These are phyloP conservation scores for Dipodomys merriami DNA, from an alignment of 2,113 vertebrate genomes.

Conservation along the genomic window DNA sequence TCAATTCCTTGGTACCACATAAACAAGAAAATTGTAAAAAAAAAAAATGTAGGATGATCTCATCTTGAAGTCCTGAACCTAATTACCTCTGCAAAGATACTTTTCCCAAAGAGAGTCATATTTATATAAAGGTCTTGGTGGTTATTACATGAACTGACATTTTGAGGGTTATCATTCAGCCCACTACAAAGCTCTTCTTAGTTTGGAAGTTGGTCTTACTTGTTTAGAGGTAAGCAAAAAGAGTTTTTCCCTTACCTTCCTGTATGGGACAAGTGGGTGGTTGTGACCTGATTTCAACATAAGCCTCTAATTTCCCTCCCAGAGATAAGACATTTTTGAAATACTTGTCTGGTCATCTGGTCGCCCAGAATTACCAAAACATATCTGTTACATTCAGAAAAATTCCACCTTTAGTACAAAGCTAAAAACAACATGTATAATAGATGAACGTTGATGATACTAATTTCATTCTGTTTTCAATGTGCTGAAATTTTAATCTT, in stretches of 20 bases:
- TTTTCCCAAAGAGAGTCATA: constrained; percentile 18
- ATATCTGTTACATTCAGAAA: background rate
- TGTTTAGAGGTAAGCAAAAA: background rate
- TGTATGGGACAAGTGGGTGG: background rate
- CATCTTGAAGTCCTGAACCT: constrained; percentile 2
- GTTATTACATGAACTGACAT: background rate
- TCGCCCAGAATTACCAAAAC: background rate
- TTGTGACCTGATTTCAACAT: background rate
- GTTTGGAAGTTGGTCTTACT: constrained; percentile 21
- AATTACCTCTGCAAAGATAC: background rate
- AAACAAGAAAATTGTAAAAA: no score
- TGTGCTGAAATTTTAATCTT: constrained; percentile 30
- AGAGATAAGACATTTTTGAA: background rate
- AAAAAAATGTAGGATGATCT: background rate
- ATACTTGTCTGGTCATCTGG: background rate
- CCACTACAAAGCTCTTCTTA: background rate
- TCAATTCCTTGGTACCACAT: no score
- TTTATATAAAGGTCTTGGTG: background rate
- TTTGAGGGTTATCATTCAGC: background rate
- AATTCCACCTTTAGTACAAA: background rate
- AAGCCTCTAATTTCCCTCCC: background rate
- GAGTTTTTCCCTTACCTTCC: background rate
- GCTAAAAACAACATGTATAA: background rate
- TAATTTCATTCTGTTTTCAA: constrained; percentile 32
- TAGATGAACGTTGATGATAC: background rate